Base-by-base conservation (phyloP, 2,888 invertebrate genomes). In the Sialis fuliginosa region DNA sequence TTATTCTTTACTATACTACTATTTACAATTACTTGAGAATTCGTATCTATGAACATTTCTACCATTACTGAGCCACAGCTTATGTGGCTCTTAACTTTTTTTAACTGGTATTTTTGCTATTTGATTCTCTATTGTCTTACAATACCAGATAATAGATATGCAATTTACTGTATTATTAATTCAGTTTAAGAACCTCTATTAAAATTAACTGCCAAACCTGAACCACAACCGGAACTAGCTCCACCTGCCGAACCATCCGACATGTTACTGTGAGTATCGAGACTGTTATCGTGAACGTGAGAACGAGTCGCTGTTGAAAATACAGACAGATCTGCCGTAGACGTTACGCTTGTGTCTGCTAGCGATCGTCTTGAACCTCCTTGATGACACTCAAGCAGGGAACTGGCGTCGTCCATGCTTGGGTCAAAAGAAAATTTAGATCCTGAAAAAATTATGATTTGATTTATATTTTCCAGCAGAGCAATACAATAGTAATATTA, bases 291-390 rank as follows among this genome's bases (percentile, higher is more conserved):
- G 48, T 78, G 75, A 40, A 76, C 79, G 59, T 81, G 81, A 8
- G 81, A 81, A 46, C 79, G 71, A 8, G 79, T 81, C 56, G 78
- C 77, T 49, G 72, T 71, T 13, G 81, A 82, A 66, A 86, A 82
- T 52, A 85, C 82, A 55, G 83, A 83, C 49, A 86, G 69, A 62
- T 86, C 85, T 0, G 86, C 85, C 1, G 86, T 86, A 45, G 85
- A 86, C 33, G 86, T 87, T 46, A 86, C 82, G 56, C 84, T 84
- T 22, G 86, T 87, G 60, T 85, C 86, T 12, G 86, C 85, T 50
- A 87, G 68, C 45, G 86, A 87, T 46, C 83, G 77, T 48, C 84
- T 72, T 12, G 85, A 86, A 31, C 85, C 82, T 49, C 74, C 71
- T 49, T 72, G 72, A 39, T 67, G 66, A 49, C 66, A 65, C 49